Percentiles rank a stretch among this genome's conserved stretches.
phyloP scores from a whole-genome alignment of 30 jellyfish, hydroid and myxozoan genomes.

The Sanderia malayensis region DNA sequence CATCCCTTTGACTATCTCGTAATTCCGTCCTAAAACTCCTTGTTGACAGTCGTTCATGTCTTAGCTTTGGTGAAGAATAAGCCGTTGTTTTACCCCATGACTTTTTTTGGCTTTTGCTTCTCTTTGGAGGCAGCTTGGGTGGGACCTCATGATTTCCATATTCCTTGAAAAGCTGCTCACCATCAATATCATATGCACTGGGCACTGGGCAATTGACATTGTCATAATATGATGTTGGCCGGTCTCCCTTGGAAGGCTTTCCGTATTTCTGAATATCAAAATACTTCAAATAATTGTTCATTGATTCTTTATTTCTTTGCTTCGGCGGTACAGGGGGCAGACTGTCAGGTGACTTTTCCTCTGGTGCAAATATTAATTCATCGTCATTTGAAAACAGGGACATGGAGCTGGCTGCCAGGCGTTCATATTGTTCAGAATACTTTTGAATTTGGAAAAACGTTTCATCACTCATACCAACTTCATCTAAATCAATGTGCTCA shows the following conservation, averaged over 20 bases:
- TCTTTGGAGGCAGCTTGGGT: constrained; percentile 93
- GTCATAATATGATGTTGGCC: constrained; percentile 94
- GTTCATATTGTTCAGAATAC: constrained; percentile 75
- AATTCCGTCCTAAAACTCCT: constrained; percentile 39
- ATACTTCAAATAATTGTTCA: constrained; percentile 64
- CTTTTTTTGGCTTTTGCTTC: constrained; percentile 56
- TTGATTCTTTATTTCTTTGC: constrained; percentile 52
- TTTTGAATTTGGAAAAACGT: constrained; percentile 69
- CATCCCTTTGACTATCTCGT: constrained; percentile 53
- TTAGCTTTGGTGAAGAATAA: constrained; percentile 43
- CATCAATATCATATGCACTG: constrained; percentile 80
- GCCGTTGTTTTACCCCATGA: constrained; percentile 1
- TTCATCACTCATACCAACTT: constrained; percentile 85
- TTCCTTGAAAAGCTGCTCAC: constrained; percentile 56
- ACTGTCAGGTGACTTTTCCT: too few relatives aligned
- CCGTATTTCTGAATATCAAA: constrained; percentile 80
- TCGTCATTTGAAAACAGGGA: constrained; percentile 86
- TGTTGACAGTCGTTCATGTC: constrained; percentile 43
- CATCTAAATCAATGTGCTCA: constrained; percentile 79
- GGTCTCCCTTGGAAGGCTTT: constrained; percentile 62
- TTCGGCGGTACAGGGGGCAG: constrained; percentile 92
- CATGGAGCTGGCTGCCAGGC: constrained; percentile 76
- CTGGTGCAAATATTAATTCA: constrained; percentile 52
- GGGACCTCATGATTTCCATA: constrained; percentile 52
- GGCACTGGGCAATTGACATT: constrained; percentile 90